Percentiles rank a stretch among this genome's conserved stretches.
These are phyloP conservation scores for Phyllotreta striolata DNA, from an alignment of 2,888 invertebrate species.

Conservation along the genomic window DNA sequence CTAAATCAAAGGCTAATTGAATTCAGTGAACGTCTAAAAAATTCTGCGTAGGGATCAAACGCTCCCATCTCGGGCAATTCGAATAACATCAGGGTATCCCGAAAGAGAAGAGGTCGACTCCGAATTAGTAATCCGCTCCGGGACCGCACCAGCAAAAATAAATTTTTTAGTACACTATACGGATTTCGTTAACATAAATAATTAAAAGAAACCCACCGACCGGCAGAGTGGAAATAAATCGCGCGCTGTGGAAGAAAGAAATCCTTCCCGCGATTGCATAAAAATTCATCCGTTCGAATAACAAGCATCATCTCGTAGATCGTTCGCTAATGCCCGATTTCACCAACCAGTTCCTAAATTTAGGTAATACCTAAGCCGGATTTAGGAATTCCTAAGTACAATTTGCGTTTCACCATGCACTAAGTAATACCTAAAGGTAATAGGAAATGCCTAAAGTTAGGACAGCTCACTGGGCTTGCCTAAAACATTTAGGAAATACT, in stretches of 20 bases:
- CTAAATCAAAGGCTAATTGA: too few relatives aligned
- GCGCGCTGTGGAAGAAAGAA: neutral
- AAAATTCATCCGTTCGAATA: too few relatives aligned
- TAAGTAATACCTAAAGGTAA: too few relatives aligned
- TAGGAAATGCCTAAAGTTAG: too few relatives aligned
- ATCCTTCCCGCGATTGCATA: neutral
- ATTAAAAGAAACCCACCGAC: neutral
- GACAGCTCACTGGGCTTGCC: too few relatives aligned
- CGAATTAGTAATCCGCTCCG: neutral
- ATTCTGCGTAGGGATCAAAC: neutral
- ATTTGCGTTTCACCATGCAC: too few relatives aligned
- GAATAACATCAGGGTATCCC: too few relatives aligned
- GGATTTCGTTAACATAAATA: slow-evolving; percentile 10
- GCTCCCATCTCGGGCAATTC: neutral
- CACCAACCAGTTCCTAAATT: too few relatives aligned
- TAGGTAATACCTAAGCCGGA: too few relatives aligned
- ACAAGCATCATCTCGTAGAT: neutral
- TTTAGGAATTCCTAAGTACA: too few relatives aligned
- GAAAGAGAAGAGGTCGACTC: neutral
- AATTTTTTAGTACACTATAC: slow-evolving; percentile 1
- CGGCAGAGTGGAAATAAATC: slow-evolving; percentile 1
- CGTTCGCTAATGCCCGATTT: too few relatives aligned
- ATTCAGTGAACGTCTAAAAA: neutral
- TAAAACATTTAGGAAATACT: too few relatives aligned
- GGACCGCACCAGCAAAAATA: neutral